Evolutionary conservation across 1,140 invertebrate genomes (phyloP).

Genomic region (Drosophila nikananu): DNA sequence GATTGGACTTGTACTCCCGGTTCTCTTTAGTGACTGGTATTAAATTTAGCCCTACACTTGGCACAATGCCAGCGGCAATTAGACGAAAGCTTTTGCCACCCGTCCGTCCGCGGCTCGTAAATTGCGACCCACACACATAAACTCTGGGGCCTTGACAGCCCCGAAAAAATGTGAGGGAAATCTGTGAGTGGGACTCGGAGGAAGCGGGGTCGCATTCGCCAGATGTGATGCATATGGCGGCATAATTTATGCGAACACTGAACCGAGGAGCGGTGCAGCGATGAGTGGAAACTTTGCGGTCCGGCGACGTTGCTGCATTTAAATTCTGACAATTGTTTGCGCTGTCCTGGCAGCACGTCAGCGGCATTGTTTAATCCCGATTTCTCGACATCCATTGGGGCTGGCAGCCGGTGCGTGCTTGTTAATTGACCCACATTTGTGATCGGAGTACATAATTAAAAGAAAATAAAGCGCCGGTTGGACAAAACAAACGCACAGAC

Average conservation of each 20-base stretch:
- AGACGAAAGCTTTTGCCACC: constrained; percentile 54
- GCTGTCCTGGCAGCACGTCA: constrained; percentile 43
- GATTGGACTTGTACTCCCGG: constrained; percentile 29
- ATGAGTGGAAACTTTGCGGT: constrained; percentile 43
- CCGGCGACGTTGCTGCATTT: constrained; percentile 34
- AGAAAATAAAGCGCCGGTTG: constrained; percentile 37
- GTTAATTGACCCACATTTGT: constrained; percentile 75
- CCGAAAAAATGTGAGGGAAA: constrained; percentile 16
- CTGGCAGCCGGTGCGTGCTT: constrained; percentile 9
- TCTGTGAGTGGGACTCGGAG: constrained; percentile 5
- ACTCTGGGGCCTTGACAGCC: constrained; percentile 53
- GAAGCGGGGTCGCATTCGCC: constrained; percentile 22
- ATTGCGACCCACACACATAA: constrained; percentile 49
- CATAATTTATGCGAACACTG: constrained; percentile 79
- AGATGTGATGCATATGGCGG: constrained; percentile 71
- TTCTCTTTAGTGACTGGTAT: constrained; percentile 33
- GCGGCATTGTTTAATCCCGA: constrained; percentile 51
- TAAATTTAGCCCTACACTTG: constrained; percentile 46
- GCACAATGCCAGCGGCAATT: constrained; percentile 70
- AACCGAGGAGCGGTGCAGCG: constrained; percentile 51
- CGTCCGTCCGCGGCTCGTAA: constrained; percentile 45
- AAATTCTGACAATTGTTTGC: constrained; percentile 57
- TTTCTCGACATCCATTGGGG: constrained; percentile 21
- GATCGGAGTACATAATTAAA: constrained; percentile 69
- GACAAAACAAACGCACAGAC: constrained; percentile 6